phyloP scores from a whole-genome alignment of 2,888 invertebrate species.

The Drepanosiphum platanoidis region DNA sequence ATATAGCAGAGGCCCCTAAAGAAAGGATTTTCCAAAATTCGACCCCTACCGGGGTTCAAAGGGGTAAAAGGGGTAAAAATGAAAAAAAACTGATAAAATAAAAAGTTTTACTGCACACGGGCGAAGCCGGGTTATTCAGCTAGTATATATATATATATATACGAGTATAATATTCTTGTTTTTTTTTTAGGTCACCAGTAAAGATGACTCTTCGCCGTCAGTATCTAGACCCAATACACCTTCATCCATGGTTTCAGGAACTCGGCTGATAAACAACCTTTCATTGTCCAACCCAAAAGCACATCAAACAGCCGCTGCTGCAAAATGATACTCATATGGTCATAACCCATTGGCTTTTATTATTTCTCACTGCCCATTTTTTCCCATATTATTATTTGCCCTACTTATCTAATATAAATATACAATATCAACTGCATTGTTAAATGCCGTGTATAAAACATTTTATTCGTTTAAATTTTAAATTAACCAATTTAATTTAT shows the following conservation, averaged over 20 bases:
- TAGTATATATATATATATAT: too few relatives aligned
- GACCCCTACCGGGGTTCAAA: too few relatives aligned
- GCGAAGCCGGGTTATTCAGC: too few relatives aligned
- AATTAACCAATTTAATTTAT: constrained; percentile 34
- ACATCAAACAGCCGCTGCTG: constrained; percentile 52
- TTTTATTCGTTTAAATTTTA: constrained; percentile 21
- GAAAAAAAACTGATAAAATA: too few relatives aligned
- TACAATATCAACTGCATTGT: constrained; percentile 27
- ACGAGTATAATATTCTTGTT: too few relatives aligned
- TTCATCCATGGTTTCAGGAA: constrained; percentile 42
- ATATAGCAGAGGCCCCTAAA: too few relatives aligned
- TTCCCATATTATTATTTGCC: constrained; percentile 26
- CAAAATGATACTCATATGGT: constrained; percentile 45
- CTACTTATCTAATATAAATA: constrained; percentile 46
- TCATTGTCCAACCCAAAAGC: constrained; percentile 45
- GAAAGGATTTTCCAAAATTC: too few relatives aligned
- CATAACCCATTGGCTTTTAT: constrained; percentile 18
- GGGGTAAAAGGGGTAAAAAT: too few relatives aligned
- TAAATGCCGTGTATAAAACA: background rate
- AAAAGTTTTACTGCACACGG: too few relatives aligned
- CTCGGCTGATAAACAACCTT: constrained; percentile 38
- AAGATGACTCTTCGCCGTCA: constrained; percentile 6
- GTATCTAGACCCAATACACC: constrained; percentile 28
- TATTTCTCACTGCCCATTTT: constrained; percentile 53
- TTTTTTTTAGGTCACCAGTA: background rate